Percentiles rank a stretch among this genome's conserved stretches.
Evolutionary conservation across 2,888 invertebrate genomes (phyloP).

Genomic region (Diaperis boleti): DNA sequence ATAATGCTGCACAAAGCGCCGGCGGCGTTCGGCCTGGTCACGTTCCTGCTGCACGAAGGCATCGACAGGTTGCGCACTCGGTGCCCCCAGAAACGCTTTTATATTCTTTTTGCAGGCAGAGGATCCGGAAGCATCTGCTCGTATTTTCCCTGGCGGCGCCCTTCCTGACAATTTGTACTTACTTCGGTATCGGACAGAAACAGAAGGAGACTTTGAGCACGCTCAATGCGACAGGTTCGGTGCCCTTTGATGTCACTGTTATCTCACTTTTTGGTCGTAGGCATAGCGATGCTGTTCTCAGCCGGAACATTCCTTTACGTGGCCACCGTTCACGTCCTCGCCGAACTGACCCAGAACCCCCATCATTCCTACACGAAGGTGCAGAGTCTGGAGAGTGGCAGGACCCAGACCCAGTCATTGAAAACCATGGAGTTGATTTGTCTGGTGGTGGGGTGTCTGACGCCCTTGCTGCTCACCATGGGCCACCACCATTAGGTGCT

Average conservation of each 20-base stretch:
- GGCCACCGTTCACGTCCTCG: conserved; percentile 97
- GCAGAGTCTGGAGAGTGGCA: conserved; percentile 61
- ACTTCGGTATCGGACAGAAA: conserved; percentile 92
- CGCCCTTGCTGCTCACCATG: conserved; percentile 90
- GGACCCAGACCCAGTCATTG: conserved; percentile 64
- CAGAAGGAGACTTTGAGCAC: conserved; percentile 91
- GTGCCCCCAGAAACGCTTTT: neutral
- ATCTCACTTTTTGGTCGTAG: conserved; percentile 62
- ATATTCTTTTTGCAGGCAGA: conserved; percentile 67
- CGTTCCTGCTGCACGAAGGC: conserved; percentile 96
- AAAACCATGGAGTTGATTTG: conserved; percentile 83
- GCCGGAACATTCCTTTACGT: conserved; percentile 99
- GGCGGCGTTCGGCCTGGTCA: conserved; percentile 97
- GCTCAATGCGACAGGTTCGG: conserved; percentile 95
- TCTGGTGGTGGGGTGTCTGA: conserved; percentile 86
- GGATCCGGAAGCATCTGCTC: conserved; percentile 89
- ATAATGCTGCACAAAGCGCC: conserved; percentile 99
- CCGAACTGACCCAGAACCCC: conserved; percentile 83
- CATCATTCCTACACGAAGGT: conserved; percentile 62
- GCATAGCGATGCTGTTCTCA: conserved; percentile 97
- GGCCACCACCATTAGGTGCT: conserved; percentile 91
- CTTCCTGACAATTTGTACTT: conserved; percentile 88
- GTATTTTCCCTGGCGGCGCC: conserved; percentile 96
- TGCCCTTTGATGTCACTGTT: neutral
- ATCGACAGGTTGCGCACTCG: conserved; percentile 79